Base-by-base conservation (phyloP, 2,888 invertebrate genomes). In the Leptothorax acervorum region DNA sequence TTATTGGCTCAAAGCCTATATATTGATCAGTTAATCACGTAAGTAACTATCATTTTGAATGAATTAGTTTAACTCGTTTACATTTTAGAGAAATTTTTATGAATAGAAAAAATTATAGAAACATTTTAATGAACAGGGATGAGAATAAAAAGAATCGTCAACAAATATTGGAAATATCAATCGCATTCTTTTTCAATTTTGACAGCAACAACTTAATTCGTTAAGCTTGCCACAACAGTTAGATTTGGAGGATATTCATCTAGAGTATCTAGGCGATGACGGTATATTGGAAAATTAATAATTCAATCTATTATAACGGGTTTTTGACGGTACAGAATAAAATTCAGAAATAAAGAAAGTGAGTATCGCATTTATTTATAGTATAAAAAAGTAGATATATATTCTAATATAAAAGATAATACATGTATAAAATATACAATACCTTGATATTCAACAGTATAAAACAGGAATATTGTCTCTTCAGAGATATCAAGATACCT, bases 81-180 rank as follows among this genome's bases (percentile, higher is more conserved):
- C 9, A 15, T n/a, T 35, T 35, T 45, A 39, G 51, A 51, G 66
- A 60, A 35, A 6, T 35, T 35, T 0, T 12, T 15, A 74, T 81
- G 18, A 31, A 82, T 8, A 9, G 42, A 42, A 42, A 42, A 42
- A 42, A 23, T 53, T 8, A 60, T 15, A 3, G 1, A 18, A 78
- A 60, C 12, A 18, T 60, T 35, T 65, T 9, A n/a, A 74, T 81
- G 18, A 28, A 83, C 18, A 97, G 98, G 84, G 96, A 97, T 85
- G 98, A 98, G 95, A 95, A 96, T 73, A 95, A 96, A 85, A 96
- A 98, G 51, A 97, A 97, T 94, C 96, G 98, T 65, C 96, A 96
- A 31, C 96, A 97, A 90, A 96, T 98, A 57, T 94, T 97, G 62
- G 98, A 98, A 95, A 97, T 98, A n/a, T n/a, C n/a, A n/a, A 84